Percentiles rank a stretch among this genome's conserved stretches.
Evolutionary conservation across 2,113 vertebrate genomes (phyloP).

Genomic region (Sigmodon hispidus): DNA sequence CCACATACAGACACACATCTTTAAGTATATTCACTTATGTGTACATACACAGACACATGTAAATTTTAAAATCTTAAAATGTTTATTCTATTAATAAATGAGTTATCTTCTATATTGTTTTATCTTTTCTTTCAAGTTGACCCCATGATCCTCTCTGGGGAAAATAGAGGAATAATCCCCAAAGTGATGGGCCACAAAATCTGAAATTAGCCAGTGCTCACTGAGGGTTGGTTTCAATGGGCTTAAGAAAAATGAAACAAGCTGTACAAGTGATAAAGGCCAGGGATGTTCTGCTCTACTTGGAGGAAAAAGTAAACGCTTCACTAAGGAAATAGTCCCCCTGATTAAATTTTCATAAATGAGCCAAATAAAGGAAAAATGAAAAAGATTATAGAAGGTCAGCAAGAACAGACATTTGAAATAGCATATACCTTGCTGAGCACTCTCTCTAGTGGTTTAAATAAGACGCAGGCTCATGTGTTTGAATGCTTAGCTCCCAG

Average conservation of each 20-base stretch:
- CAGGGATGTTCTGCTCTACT: neutral
- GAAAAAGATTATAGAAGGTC: neutral
- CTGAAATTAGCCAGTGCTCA: neutral
- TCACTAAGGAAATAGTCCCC: neutral
- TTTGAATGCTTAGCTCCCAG: neutral
- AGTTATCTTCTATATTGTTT: neutral
- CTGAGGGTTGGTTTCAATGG: neutral
- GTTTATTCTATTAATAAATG: conserved; percentile 6
- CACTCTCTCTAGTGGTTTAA: neutral
- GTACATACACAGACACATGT: neutral
- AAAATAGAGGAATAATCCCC: neutral
- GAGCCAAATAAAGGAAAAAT: neutral
- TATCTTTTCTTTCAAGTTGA: conserved; percentile 55
- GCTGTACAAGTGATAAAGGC: neutral
- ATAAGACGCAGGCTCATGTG: neutral
- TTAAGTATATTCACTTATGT: neutral
- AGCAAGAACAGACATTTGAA: conserved; percentile 23
- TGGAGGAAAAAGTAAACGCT: neutral
- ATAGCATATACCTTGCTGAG: neutral
- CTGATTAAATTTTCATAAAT: conserved; percentile 7
- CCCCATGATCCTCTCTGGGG: conserved; percentile 6
- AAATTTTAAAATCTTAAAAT: neutral
- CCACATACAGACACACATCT: neutral
- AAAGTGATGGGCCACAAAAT: neutral
- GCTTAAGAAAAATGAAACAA: neutral